These are phyloP conservation scores for Eristalis intricaria DNA, from an alignment of 2,888 invertebrate species.

Conservation along the genomic window DNA sequence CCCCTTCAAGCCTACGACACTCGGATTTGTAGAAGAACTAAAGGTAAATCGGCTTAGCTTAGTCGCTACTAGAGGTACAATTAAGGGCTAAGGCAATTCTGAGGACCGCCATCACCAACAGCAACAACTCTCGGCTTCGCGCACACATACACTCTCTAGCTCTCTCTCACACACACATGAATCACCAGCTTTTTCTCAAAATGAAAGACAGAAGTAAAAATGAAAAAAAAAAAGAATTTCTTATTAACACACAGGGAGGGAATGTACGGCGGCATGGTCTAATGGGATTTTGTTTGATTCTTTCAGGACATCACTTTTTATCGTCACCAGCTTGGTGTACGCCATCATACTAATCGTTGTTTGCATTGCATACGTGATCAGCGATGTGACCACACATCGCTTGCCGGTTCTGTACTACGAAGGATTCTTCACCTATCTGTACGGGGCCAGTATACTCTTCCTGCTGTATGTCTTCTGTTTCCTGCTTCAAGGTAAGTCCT, in stretches of 20 bases:
- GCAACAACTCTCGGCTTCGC: constrained; percentile 37
- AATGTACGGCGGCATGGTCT: constrained; percentile 1
- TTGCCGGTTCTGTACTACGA: constrained; percentile 96
- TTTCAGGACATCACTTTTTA: constrained; percentile 93
- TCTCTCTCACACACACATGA: background rate
- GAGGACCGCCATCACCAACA: constrained; percentile 17
- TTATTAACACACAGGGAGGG: background rate
- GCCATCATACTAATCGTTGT: constrained; percentile 96
- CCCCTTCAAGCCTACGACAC: constrained; percentile 38
- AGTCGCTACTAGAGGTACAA: background rate
- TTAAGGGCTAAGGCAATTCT: constrained; percentile 15
- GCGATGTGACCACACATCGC: constrained; percentile 96
- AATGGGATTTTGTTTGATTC: constrained; percentile 66
- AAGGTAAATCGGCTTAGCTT: constrained; percentile 56
- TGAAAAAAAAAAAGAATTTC: background rate
- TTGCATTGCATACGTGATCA: constrained; percentile 96
- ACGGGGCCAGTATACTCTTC: constrained; percentile 95
- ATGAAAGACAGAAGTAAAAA: background rate
- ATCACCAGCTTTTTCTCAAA: constrained; percentile 15
- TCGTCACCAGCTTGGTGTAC: constrained; percentile 97
- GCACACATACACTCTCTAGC: constrained; percentile 50
- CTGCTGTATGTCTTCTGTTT: constrained; percentile 97
- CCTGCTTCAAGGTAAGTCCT: constrained; percentile 88
- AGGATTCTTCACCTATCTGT: constrained; percentile 97
- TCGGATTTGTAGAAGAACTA: constrained; percentile 26